These are phyloP conservation scores for Mesaphorura yosii DNA, from an alignment of 1,140 invertebrate species.

Conservation along the genomic window DNA sequence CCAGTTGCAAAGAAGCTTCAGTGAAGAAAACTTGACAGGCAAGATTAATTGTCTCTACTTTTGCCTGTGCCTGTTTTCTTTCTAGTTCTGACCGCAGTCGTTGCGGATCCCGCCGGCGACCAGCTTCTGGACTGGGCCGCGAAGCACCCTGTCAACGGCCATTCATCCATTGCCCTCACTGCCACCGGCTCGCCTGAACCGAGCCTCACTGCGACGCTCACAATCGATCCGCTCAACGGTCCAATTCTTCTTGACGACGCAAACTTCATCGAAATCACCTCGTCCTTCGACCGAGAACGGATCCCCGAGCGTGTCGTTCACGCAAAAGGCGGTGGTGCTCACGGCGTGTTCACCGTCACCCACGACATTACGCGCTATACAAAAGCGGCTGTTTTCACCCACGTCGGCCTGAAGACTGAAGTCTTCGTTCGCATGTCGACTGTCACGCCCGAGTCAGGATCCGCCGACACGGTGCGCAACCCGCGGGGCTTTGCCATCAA, in stretches of 20 bases:
- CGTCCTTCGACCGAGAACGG: constrained; percentile 81
- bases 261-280: constrained; percentile 71
- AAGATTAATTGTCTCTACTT: no score
- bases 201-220: constrained; percentile 44
- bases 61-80: no score
- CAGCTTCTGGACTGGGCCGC: constrained; percentile 2
- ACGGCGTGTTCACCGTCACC: constrained; percentile 91
- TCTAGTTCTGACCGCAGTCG: no score
- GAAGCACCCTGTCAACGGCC: not conserved
- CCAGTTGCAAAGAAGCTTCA: no score
- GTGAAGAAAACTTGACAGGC: no score
- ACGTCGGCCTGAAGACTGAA: constrained; percentile 52
- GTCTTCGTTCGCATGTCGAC: constrained; percentile 49
- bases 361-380: constrained; percentile 75
- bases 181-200: constrained; percentile 48
- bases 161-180: constrained; percentile 4
- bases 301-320: constrained; percentile 96
- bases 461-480: constrained; percentile 38
- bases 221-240: constrained; percentile 71
- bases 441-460: constrained; percentile 49
- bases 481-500: constrained; percentile 46
- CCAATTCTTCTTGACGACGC: constrained; percentile 78
- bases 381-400: constrained; percentile 68
- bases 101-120: not conserved
- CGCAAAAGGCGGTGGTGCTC: constrained; percentile 64